These are phyloP conservation scores for Illadopsis cleaveri DNA, from an alignment of 2,113 vertebrate genomes.

Conservation along the genomic window DNA sequence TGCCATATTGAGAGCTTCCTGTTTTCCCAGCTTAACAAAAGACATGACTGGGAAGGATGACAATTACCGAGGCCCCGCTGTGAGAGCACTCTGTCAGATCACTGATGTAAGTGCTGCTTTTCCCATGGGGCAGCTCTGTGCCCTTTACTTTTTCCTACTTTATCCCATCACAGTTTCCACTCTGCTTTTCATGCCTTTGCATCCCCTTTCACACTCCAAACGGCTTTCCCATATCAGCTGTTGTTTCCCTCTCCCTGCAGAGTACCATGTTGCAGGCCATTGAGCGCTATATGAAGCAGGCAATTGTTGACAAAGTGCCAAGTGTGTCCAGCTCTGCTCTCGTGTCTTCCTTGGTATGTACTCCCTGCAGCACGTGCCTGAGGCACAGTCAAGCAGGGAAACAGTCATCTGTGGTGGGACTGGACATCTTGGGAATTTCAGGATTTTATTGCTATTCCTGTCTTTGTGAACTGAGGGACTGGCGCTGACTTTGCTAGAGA, in stretches of 20 bases:
- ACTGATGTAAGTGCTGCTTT: conserved; percentile 77
- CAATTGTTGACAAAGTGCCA: conserved; percentile 83
- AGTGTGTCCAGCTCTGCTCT: conserved; percentile 85
- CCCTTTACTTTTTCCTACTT: not conserved
- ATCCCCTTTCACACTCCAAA: not conserved
- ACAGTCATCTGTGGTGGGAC: not conserved
- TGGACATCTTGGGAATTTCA: not conserved
- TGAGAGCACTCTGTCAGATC: conserved; percentile 81
- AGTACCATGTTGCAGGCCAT: conserved; percentile 84
- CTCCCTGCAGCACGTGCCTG: rapidly evolving
- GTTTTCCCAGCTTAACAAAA: conserved; percentile 77
- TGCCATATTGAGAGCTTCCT: not conserved
- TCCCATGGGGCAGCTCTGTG: not conserved
- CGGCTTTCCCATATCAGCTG: not conserved
- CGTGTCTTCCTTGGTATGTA: conserved; percentile 81
- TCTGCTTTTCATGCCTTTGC: not conserved
- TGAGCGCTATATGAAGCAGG: conserved; percentile 85
- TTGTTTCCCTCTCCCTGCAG: conserved; percentile 53
- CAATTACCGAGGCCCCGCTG: conserved; percentile 80
- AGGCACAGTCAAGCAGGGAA: not conserved
- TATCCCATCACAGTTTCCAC: not conserved
- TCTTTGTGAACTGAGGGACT: not conserved
- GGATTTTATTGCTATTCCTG: not conserved
- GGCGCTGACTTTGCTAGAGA: not conserved
- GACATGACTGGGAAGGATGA: conserved; percentile 87